phyloP scores from a whole-genome alignment of 2,888 invertebrate genomes.

The Sericinus montela region DNA sequence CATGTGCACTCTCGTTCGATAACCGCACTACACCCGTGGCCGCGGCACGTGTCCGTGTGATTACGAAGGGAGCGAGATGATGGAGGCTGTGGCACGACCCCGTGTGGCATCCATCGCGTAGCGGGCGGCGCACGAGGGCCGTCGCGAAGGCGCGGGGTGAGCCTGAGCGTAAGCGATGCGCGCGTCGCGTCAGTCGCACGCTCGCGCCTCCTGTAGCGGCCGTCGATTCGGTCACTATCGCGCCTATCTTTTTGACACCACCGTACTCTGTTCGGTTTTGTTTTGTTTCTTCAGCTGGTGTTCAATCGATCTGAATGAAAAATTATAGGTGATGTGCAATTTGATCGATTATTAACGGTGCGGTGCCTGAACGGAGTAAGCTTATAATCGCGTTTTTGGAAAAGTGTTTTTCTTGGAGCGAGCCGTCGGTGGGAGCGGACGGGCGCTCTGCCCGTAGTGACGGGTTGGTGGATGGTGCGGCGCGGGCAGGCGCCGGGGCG shows the following conservation, averaged over 20 bases:
- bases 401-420: slow-evolving; percentile 69
- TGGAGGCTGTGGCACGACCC: slow-evolving; percentile 55
- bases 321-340: slow-evolving; percentile 43
- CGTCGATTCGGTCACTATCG: slow-evolving; percentile 41
- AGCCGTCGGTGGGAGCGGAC: slow-evolving; percentile 44
- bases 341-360: slow-evolving; percentile 30
- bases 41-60: slow-evolving; percentile 59
- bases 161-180: slow-evolving; percentile 30
- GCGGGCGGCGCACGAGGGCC: slow-evolving; percentile 21
- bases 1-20: slow-evolving; percentile 74
- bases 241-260: slow-evolving; percentile 39
- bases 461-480: slow-evolving; percentile 70
- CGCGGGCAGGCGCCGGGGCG: slow-evolving; percentile 74
- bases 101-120: slow-evolving; percentile 28
- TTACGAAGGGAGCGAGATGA: slow-evolving; percentile 41
- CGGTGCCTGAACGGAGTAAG: slow-evolving; percentile 33
- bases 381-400: slow-evolving; percentile 43
- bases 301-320: slow-evolving; percentile 35
- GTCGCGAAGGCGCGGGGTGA: slow-evolving; percentile 38
- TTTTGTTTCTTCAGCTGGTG: slow-evolving; percentile 37
- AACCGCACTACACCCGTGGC: slow-evolving; percentile 63
- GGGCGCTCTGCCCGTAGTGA: slow-evolving; percentile 48
- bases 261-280: slow-evolving; percentile 16
- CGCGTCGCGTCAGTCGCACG: slow-evolving; percentile 54
- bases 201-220: slow-evolving; percentile 55